Evolutionary conservation across 2,113 vertebrate genomes (phyloP), one percentile per base, ranked within the genome.

Genomic region (Pomatostomus ruficeps): DNA sequence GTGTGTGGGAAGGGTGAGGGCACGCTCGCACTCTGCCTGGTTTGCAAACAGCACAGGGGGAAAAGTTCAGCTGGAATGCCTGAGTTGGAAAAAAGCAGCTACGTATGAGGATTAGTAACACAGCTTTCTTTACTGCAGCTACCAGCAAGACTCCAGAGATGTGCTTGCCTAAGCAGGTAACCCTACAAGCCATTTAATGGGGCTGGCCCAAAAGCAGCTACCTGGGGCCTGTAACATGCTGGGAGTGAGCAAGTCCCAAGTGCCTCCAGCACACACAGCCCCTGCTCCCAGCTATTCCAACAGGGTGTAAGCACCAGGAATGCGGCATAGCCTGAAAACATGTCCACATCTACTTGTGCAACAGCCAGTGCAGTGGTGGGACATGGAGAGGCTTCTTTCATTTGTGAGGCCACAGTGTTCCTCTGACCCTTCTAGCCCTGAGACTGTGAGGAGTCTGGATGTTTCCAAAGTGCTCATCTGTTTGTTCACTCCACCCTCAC

Each of bases 21-120:
- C 66, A 57, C 0, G 11, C 46, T 77, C 2, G 0, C 29, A 17
- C 1, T 1, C 61, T 8, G 78, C 14, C 10, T 55, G 33, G 48
- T 58, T 88, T 67, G 71, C 88, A 63, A 85, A 82, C 74, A 57
- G 58, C n/a, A 40, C 3, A 0, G 52, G 28, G 25, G 31, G 62
- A 24, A 9, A 77, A 67, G 90, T 67, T 92, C 93, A 90, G 48
- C 55, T 21, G 31, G 45, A 87, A 62, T 42, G 49, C 88, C 38
- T 9, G 25, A 89, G 49, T 1, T 55, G 72, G 42, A 29, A 33
- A 81, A 85, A 82, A 63, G 13, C 70, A 85, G 85, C 23, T 38
- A 40, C 43, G 18, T 4, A 2, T 12, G 18, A 61, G 46, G 49
- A 42, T 77, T 81, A 81, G 23, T 57, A 84, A 49, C 42, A 45